phyloP scores from a whole-genome alignment of 2,797 vertebrate species.

The Meda fulgida region DNA sequence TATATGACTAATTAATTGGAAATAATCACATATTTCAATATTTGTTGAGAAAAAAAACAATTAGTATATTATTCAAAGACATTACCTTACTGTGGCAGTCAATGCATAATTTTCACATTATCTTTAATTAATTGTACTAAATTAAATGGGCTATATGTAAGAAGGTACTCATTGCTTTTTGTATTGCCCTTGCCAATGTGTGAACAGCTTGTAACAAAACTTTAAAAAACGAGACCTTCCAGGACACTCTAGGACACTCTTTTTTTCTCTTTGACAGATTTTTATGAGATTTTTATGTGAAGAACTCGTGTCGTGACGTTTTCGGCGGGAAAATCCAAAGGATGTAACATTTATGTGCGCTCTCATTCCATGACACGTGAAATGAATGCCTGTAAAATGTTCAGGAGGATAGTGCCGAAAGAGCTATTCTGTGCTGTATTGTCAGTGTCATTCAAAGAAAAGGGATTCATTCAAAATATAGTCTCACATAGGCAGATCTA shows the following conservation, averaged over 20 bases:
- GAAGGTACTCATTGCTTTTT: neutral
- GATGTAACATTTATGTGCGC: too few relatives aligned
- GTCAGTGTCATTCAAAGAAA: neutral
- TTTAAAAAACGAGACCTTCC: neutral
- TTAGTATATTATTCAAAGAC: neutral
- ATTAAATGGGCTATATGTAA: neutral
- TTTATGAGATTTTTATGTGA: neutral
- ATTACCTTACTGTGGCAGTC: neutral
- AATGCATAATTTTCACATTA: neutral
- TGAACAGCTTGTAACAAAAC: neutral
- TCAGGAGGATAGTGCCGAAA: neutral
- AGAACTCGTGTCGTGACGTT: neutral
- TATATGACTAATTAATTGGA: neutral
- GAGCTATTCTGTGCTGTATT: neutral
- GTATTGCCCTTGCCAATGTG: neutral
- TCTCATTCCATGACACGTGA: too few relatives aligned
- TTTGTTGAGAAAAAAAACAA: neutral
- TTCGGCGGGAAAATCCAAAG: neutral
- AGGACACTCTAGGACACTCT: too few relatives aligned
- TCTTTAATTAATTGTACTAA: neutral
- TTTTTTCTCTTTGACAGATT: too few relatives aligned
- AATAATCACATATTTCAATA: neutral
- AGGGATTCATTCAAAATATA: neutral
- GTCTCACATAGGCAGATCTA: neutral
- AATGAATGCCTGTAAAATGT: neutral